Evolutionary conservation across 2,113 vertebrate genomes (phyloP).

Genomic region (Columba janthina): DNA sequence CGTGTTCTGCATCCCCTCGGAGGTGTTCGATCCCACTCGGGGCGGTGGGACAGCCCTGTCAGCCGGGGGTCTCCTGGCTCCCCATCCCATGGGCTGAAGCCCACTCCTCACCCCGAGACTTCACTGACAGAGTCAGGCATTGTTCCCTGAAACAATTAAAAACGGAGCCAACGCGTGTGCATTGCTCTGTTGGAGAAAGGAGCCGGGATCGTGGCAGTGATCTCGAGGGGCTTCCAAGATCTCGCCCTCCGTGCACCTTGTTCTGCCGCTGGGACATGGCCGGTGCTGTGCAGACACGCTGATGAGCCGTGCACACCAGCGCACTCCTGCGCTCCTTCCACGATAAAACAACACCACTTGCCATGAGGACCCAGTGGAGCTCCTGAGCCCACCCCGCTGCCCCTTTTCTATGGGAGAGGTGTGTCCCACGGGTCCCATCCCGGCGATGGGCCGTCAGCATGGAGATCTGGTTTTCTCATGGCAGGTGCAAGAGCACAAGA

Average conservation of each 20-base stretch:
- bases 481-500: background rate
- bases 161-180: rapidly evolving
- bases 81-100: too few relatives aligned
- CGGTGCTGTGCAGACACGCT: too few relatives aligned
- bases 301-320: rapidly evolving
- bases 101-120: background rate
- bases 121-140: too few relatives aligned
- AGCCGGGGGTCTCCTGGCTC: background rate
- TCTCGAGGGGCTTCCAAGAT: background rate
- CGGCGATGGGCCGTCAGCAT: rapidly evolving
- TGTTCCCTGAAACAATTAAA: background rate
- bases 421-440: too few relatives aligned
- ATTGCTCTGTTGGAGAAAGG: background rate
- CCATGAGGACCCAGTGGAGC: background rate
- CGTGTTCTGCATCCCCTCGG: rapidly evolving
- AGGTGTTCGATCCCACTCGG: too few relatives aligned
- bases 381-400: background rate
- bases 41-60: background rate
- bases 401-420: too few relatives aligned
- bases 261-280: background rate
- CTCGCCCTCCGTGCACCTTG: background rate
- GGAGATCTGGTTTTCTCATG: background rate
- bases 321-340: background rate
- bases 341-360: background rate
- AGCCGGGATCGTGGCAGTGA: background rate